Evolutionary conservation across 2,797 vertebrate genomes (phyloP).

Genomic region (Chaunax sp.): DNA sequence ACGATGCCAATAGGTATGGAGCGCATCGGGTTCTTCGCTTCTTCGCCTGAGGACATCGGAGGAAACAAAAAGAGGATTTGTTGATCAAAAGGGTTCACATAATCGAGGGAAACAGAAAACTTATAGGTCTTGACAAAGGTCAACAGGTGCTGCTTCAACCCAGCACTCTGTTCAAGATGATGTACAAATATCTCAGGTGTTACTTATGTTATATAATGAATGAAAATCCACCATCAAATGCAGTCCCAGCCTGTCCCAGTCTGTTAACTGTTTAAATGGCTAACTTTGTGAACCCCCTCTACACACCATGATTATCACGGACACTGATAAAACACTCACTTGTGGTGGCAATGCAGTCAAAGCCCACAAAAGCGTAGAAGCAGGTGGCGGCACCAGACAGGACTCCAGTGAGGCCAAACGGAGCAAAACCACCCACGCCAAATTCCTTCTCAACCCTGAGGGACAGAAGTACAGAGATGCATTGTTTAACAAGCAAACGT

Average conservation of each 20-base stretch:
- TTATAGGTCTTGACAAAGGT: too few species aligned
- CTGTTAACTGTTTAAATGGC: not conserved
- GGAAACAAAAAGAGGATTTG: not conserved
- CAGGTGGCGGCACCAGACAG: slow-evolving; percentile 94
- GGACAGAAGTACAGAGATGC: slow-evolving; percentile 1
- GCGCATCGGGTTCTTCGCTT: slow-evolving; percentile 94
- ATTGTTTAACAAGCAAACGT: not conserved
- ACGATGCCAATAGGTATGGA: slow-evolving; percentile 96
- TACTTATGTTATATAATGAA: too few species aligned
- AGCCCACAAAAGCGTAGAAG: slow-evolving; percentile 98
- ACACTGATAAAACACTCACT: slow-evolving; percentile 78
- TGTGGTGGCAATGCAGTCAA: slow-evolving; percentile 98
- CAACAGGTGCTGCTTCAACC: too few species aligned
- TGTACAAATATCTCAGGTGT: too few species aligned
- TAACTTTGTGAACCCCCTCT: not conserved
- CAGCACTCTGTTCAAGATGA: too few species aligned
- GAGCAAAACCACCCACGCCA: slow-evolving; percentile 90
- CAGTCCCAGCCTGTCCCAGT: too few species aligned
- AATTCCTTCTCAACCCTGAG: slow-evolving; percentile 67
- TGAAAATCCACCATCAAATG: too few species aligned
- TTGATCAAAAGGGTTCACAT: not conserved
- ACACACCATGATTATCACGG: not conserved
- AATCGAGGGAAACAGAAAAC: not conserved
- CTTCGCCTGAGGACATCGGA: slow-evolving; percentile 86
- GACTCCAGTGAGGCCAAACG: slow-evolving; percentile 90